Evolutionary conservation across 2,888 invertebrate species (phyloP).

Genomic region (Drosophila buzzatii): DNA sequence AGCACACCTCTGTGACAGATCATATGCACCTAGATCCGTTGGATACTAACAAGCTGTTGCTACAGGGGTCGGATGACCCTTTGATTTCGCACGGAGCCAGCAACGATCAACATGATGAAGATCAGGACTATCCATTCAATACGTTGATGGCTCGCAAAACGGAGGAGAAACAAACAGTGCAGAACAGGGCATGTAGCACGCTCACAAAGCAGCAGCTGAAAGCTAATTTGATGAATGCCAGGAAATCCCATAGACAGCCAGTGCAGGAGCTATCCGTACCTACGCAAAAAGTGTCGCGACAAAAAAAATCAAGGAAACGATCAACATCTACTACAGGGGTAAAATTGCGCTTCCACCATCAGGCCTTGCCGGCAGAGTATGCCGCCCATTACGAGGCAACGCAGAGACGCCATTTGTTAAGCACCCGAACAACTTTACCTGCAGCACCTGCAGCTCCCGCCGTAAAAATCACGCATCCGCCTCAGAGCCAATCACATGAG

Average conservation of each 20-base stretch:
- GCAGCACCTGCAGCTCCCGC: slow-evolving; percentile 83
- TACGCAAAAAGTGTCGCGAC: slow-evolving; percentile 31
- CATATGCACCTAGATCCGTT: slow-evolving; percentile 51
- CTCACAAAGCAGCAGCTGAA: slow-evolving; percentile 82
- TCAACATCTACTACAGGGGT: slow-evolving; percentile 85
- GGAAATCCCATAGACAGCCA: slow-evolving; percentile 37
- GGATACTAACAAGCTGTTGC: slow-evolving; percentile 74
- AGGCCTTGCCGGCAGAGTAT: slow-evolving; percentile 92
- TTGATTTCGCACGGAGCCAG: slow-evolving; percentile 84
- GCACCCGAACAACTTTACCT: slow-evolving; percentile 33
- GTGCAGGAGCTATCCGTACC: slow-evolving; percentile 23
- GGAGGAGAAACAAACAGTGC: slow-evolving; percentile 27
- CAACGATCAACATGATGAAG: slow-evolving; percentile 80
- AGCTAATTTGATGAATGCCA: slow-evolving; percentile 78
- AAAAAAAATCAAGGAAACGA: slow-evolving; percentile 54
- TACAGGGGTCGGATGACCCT: slow-evolving; percentile 85
- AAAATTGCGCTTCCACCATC: slow-evolving; percentile 93
- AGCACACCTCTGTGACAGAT: slow-evolving; percentile 42
- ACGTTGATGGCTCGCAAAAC: slow-evolving; percentile 58
- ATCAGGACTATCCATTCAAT: slow-evolving; percentile 83
- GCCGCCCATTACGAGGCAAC: slow-evolving; percentile 92
- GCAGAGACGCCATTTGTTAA: slow-evolving; percentile 86
- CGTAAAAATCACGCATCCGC: slow-evolving; percentile 56
- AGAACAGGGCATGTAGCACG: slow-evolving; percentile 73
- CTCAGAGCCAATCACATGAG: slow-evolving; percentile 87